Conservation (phyloP, 2,888 invertebrate genomes). For the Trissoscelio sp. region DNA sequence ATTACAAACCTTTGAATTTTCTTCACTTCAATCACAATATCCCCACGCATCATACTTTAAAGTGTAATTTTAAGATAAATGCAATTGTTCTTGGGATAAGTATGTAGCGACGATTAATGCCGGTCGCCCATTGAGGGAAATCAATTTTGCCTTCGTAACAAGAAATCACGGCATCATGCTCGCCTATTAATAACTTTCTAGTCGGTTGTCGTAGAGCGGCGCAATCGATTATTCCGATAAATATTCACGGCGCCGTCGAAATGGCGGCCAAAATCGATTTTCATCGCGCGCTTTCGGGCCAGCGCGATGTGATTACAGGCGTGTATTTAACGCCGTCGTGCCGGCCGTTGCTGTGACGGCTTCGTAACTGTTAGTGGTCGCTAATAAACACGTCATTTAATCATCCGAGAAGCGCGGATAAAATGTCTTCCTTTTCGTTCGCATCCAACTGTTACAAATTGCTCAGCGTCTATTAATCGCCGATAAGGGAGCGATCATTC, state of each 20-base stretch:
- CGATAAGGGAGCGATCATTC: constrained; percentile 39
- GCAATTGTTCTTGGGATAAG: constrained; percentile 1
- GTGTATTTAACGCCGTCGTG: constrained; percentile 51
- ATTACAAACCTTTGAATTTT: too few relatives aligned
- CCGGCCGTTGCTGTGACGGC: constrained; percentile 60
- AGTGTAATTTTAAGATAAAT: constrained; percentile 12
- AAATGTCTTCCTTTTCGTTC: constrained; percentile 57
- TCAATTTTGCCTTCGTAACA: constrained; percentile 54
- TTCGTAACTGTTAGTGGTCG: constrained; percentile 66
- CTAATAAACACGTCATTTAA: constrained; percentile 73
- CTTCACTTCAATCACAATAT: constrained; percentile 1
- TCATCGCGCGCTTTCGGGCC: constrained; percentile 52
- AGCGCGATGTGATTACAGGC: constrained; percentile 63
- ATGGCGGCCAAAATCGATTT: constrained; percentile 70
- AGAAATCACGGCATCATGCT: constrained; percentile 54
- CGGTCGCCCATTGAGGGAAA: constrained; percentile 32
- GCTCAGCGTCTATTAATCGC: constrained; percentile 43
- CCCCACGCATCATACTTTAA: neutral
- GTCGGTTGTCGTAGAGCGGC: constrained; percentile 43
- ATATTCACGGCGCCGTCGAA: constrained; percentile 55
- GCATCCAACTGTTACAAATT: constrained; percentile 35
- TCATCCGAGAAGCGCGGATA: constrained; percentile 48
- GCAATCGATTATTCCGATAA: constrained; percentile 63
- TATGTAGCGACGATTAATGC: constrained; percentile 51
- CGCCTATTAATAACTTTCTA: constrained; percentile 59